Evolutionary conservation across 2,797 vertebrate species (phyloP), one percentile per base, ranked within the genome.

Genomic region (Paramormyrops hopkinsi): DNA sequence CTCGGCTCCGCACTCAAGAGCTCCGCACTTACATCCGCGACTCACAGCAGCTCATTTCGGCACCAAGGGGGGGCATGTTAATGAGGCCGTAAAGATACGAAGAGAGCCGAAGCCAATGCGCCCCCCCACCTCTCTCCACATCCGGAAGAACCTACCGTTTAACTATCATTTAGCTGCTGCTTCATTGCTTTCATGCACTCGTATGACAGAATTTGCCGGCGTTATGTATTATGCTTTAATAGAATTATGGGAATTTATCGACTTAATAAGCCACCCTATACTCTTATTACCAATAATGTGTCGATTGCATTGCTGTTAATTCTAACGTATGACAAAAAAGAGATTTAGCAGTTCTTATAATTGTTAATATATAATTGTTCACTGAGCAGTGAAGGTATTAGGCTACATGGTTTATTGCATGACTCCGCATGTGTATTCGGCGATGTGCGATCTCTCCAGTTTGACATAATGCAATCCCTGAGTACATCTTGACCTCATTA

Each of bases 1-100:
- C 95, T 95, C 95, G 95, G 95, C 93, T 90, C 94, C 65, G 93
- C 93, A 93, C 95, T 92, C 96, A 92, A 93, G 93, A 93, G 95
- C 93, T 92, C 92, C 94, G 94, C 92, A 91, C 92, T 94, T 92
- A 93, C 93, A 88, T 89, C 89, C 93, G 92, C 92, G 46, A 91
- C 93, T 92, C 93, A 92, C 92, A 92, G 90, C 90, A 93, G 93
- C 94, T 92, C 92, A 92, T 92, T 90, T 93, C 93, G 91, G 93
- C 92, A 91, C 93, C 93, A 91, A 92, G 93, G 92, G 89, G 92
- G 91, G 94, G 54, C 93, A 95, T 95, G 91, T 91, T 94, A 94
- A 95, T 94, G 92, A 94, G 94, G 91, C 90, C 94, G 94, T 62
- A 93, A 87, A 89, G 83, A 91, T 87, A 90, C 94, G 94, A 19